phyloP scores from a whole-genome alignment of 2,113 vertebrate genomes.

The Eolophus roseicapilla region DNA sequence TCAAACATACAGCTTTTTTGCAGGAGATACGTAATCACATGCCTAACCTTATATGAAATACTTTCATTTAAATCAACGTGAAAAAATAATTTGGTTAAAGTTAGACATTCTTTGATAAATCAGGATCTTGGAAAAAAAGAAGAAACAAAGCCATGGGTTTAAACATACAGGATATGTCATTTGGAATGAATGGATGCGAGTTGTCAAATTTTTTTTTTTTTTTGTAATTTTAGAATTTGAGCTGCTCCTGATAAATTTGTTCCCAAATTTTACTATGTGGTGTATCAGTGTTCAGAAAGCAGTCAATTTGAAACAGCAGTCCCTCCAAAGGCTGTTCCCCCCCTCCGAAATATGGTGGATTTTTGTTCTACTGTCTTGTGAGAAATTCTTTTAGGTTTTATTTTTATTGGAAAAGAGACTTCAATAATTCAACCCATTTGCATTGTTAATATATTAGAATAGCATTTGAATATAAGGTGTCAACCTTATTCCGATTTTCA shows the following conservation, averaged over 20 bases:
- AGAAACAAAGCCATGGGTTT: slow-evolving; percentile 11
- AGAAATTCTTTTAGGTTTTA: neutral
- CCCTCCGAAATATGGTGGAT: neutral
- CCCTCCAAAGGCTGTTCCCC: neutral
- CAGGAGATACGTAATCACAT: slow-evolving; percentile 31
- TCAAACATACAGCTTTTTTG: slow-evolving; percentile 29
- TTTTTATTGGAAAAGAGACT: slow-evolving; percentile 34
- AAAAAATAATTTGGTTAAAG: slow-evolving; percentile 44
- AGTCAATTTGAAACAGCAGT: neutral
- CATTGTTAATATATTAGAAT: slow-evolving; percentile 16
- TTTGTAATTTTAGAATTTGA: neutral
- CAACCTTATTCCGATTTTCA: neutral
- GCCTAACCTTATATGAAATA: slow-evolving; percentile 47
- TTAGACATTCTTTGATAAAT: slow-evolving; percentile 40
- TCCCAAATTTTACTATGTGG: neutral
- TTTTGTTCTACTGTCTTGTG: neutral
- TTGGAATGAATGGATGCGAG: neutral
- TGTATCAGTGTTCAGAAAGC: neutral
- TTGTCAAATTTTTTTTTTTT: neutral
- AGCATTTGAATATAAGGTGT: slow-evolving; percentile 20
- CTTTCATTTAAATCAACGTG: neutral
- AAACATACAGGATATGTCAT: neutral
- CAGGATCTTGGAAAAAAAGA: neutral
- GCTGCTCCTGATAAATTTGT: neutral
- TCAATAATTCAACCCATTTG: slow-evolving; percentile 9